phyloP scores from a whole-genome alignment of 2,797 vertebrate genomes.

The Anguilla anguilla region DNA sequence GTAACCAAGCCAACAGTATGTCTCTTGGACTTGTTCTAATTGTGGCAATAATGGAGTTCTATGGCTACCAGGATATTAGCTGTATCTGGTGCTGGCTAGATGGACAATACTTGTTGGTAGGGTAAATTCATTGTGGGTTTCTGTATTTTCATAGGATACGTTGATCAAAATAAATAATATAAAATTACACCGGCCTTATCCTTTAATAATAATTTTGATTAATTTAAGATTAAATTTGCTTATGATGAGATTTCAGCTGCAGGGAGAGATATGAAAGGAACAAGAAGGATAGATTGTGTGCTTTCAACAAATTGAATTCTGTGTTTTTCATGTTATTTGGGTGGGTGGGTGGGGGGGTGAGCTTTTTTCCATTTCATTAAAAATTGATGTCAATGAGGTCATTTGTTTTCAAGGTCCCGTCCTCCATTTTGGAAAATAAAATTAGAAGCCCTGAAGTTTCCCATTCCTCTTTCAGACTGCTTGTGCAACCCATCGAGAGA shows the following conservation, averaged over 20 bases:
- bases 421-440: not conserved
- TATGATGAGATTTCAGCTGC: not conserved
- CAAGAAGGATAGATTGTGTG: not conserved
- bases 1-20: too few relatives aligned
- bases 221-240: not conserved
- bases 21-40: too few relatives aligned
- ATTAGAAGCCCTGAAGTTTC: not conserved
- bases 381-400: not conserved
- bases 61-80: too few relatives aligned
- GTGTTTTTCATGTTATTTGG: not conserved
- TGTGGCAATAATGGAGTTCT: too few relatives aligned
- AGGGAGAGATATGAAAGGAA: not conserved
- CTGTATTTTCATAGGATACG: too few relatives aligned
- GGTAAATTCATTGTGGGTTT: too few relatives aligned
- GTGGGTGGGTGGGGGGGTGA: too few relatives aligned
- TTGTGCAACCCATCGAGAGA: slow-evolving; percentile 19
- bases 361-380: slow-evolving; percentile 18
- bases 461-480: slow-evolving; percentile 3
- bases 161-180: too few relatives aligned
- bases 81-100: too few relatives aligned
- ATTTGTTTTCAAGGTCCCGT: not conserved
- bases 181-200: not conserved
- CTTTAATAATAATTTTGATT: not conserved
- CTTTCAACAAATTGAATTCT: not conserved
- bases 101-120: too few relatives aligned